A percentile compares a stretch with the other conserved stretches of the same genome.
Conservation (phyloP, 2,113 vertebrate species). For the Eolophus roseicapilla region DNA sequence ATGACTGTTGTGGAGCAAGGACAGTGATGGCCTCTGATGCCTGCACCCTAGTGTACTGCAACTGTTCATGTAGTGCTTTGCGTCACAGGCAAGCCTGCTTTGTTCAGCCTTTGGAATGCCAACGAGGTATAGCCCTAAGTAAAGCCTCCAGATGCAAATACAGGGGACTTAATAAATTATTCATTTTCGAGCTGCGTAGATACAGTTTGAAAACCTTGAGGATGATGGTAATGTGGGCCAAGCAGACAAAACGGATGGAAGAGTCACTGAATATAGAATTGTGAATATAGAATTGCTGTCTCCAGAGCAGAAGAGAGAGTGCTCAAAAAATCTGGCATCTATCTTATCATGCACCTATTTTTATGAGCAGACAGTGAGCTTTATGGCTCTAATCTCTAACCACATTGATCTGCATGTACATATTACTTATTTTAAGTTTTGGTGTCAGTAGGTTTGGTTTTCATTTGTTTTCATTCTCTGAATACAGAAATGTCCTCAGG, state of each 20-base stretch:
- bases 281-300: not conserved
- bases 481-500: not conserved
- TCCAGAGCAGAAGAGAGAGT: not conserved
- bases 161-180: conserved; percentile 14
- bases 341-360: not conserved
- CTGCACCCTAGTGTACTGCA: not conserved
- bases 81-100: not conserved
- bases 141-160: conserved; percentile 25
- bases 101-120: not conserved
- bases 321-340: not conserved
- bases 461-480: not conserved
- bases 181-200: not conserved
- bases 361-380: not conserved
- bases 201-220: conserved; percentile 6
- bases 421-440: not conserved
- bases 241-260: not conserved
- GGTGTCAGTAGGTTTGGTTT: not conserved
- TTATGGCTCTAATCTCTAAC: not conserved
- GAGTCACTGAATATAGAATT: not conserved
- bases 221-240: conserved; percentile 1
- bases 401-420: not conserved
- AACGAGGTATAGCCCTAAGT: not conserved
- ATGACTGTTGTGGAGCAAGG: not conserved
- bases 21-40: accelerated
- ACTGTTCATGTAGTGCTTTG: not conserved